Conservation (phyloP, 23 tunicate species). For the Diplosoma virens region DNA sequence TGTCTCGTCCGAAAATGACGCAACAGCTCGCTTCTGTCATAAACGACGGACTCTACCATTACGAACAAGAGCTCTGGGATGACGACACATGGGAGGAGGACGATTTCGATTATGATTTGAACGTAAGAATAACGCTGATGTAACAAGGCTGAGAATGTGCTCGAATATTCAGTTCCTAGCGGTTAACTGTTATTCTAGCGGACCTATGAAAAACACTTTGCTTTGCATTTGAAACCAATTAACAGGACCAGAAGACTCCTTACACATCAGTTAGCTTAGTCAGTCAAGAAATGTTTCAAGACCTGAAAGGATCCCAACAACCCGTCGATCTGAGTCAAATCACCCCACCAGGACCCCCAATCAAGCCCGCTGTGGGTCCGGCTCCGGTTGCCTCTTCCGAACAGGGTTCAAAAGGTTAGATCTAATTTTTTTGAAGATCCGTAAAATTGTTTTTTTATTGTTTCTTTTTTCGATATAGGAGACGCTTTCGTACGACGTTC, state of each 20-base stretch:
- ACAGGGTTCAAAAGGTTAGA: background rate
- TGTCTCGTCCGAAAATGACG: constrained; percentile 72
- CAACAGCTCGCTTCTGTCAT: constrained; percentile 66
- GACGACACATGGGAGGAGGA: constrained; percentile 60
- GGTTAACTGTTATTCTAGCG: background rate
- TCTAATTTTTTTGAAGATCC: too few species aligned
- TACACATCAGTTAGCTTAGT: constrained; percentile 69
- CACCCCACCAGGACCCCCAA: constrained; percentile 88
- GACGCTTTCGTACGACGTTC: constrained; percentile 3
- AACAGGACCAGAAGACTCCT: constrained; percentile 51
- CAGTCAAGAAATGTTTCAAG: constrained; percentile 63
- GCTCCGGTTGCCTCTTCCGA: constrained; percentile 18
- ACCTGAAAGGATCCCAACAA: constrained; percentile 39
- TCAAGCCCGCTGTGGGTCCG: constrained; percentile 41
- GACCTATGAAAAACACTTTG: background rate
- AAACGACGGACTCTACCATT: constrained; percentile 89
- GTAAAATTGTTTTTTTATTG: background rate
- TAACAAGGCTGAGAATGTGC: background rate
- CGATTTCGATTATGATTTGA: background rate
- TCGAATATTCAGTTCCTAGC: background rate
- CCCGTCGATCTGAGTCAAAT: constrained; percentile 58
- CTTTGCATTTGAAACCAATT: background rate
- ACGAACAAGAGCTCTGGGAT: constrained; percentile 88
- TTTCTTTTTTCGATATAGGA: background rate
- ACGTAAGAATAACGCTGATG: background rate